Percentiles rank a stretch among this genome's conserved stretches.
phyloP scores from a whole-genome alignment of 2,113 vertebrate species.

The Scomber colias region DNA sequence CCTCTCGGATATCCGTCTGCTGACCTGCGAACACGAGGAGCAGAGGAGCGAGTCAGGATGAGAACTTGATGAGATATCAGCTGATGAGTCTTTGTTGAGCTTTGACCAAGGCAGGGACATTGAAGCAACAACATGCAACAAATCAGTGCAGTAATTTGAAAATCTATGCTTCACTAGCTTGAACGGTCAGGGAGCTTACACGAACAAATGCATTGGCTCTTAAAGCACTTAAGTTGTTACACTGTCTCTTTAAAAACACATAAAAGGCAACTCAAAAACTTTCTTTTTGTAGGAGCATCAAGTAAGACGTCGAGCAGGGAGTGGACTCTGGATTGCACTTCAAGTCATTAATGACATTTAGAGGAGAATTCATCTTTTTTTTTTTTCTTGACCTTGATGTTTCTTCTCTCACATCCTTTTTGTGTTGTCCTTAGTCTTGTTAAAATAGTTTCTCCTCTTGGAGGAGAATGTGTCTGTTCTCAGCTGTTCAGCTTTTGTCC shows the following conservation, averaged over 20 bases:
- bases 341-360: slow-evolving; percentile 13
- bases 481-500: slow-evolving; percentile 87
- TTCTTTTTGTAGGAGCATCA: slow-evolving; percentile 18
- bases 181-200: slow-evolving; percentile 25
- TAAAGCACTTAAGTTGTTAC: slow-evolving; percentile 47
- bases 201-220: slow-evolving; percentile 6
- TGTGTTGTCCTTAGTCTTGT: background rate
- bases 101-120: slow-evolving; percentile 8
- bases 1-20: background rate
- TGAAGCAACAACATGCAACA: slow-evolving; percentile 16
- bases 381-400: background rate
- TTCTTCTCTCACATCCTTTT: background rate
- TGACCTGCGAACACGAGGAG: slow-evolving; percentile 18
- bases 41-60: background rate
- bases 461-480: background rate
- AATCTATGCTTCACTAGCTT: slow-evolving; percentile 18
- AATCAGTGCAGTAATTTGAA: slow-evolving; percentile 36
- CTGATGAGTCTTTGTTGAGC: background rate
- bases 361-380: background rate
- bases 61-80: background rate
- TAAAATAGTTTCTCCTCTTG: slow-evolving; percentile 41
- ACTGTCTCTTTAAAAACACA: slow-evolving; percentile 23
- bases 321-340: slow-evolving; percentile 17
- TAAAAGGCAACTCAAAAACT: slow-evolving; percentile 52
- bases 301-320: slow-evolving; percentile 14